These are phyloP conservation scores for Drosophila pallidifrons DNA, from an alignment of 1,140 invertebrate genomes.

Conservation along the genomic window DNA sequence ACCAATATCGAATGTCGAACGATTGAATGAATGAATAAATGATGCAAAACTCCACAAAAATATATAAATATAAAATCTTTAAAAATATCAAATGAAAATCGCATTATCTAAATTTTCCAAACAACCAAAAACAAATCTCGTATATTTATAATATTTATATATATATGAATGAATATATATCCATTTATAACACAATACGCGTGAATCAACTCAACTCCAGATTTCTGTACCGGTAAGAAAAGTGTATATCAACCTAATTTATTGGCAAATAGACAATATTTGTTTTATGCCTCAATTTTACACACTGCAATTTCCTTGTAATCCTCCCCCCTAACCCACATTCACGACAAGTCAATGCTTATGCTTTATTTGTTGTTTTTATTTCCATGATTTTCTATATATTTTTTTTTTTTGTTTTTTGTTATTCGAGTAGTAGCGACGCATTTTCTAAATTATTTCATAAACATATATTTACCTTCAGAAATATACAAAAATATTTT, in stretches of 20 bases:
- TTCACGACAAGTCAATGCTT: conserved; percentile 21
- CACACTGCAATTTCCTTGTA: conserved; percentile 13
- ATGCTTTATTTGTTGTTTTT: conserved; percentile 13
- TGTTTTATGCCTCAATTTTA: conserved; percentile 40
- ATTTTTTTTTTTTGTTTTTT: not conserved
- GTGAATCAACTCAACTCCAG: conserved; percentile 69
- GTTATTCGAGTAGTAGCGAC: conserved; percentile 2
- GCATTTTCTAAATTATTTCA: not conserved
- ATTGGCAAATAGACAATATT: conserved; percentile 72
- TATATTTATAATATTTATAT: conserved; percentile 22
- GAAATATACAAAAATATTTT: not conserved
- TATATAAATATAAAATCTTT: conserved; percentile 20
- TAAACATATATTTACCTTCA: not conserved
- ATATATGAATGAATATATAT: conserved; percentile 25
- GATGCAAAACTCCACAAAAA: conserved; percentile 37
- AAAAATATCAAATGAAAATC: conserved; percentile 28
- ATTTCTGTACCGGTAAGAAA: conserved; percentile 84
- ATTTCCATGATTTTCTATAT: not conserved
- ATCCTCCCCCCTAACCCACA: not conserved
- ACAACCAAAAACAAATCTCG: conserved; percentile 17
- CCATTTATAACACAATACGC: conserved; percentile 32
- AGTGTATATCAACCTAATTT: conserved; percentile 65
- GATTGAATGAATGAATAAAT: conserved; percentile 65
- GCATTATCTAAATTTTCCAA: conserved; percentile 25
- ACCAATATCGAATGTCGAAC: conserved; percentile 66